Conservation (phyloP, 1,140 invertebrate species). For the Nebria ingens region DNA sequence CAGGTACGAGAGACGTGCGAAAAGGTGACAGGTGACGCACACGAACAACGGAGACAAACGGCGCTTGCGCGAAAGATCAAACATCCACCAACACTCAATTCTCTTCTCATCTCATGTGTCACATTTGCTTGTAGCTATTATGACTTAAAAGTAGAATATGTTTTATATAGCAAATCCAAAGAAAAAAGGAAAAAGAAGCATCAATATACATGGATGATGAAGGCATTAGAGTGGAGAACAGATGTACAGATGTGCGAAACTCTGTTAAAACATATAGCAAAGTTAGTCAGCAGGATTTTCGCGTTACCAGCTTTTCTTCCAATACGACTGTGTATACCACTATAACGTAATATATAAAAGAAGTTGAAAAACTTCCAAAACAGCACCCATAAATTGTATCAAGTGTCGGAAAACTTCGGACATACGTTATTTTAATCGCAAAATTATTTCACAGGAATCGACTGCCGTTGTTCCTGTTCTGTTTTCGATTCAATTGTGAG, state of each 20-base stretch:
- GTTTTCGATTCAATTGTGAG: constrained; percentile 1
- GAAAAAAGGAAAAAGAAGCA: too few species aligned
- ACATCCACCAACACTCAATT: too few species aligned
- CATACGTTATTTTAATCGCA: constrained; percentile 9
- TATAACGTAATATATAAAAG: constrained; percentile 8
- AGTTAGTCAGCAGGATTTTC: neutral
- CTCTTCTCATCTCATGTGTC: too few species aligned
- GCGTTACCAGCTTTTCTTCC: neutral
- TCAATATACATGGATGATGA: too few species aligned
- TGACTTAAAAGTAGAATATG: too few species aligned
- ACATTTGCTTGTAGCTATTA: too few species aligned
- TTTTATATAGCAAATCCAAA: too few species aligned
- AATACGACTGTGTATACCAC: neutral
- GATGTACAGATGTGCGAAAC: too few species aligned
- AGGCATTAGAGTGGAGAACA: too few species aligned
- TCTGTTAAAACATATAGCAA: neutral
- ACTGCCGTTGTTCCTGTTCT: neutral
- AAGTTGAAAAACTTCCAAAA: constrained; percentile 9
- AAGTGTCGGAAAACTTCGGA: constrained; percentile 1
- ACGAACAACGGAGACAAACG: too few species aligned
- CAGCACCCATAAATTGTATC: neutral
- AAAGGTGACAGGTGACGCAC: too few species aligned
- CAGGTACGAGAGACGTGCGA: neutral
- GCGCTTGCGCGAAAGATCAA: too few species aligned
- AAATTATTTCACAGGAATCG: constrained; percentile 4